Base-by-base conservation (phyloP, 2,888 invertebrate species). In the Augiades crinisus region DNA sequence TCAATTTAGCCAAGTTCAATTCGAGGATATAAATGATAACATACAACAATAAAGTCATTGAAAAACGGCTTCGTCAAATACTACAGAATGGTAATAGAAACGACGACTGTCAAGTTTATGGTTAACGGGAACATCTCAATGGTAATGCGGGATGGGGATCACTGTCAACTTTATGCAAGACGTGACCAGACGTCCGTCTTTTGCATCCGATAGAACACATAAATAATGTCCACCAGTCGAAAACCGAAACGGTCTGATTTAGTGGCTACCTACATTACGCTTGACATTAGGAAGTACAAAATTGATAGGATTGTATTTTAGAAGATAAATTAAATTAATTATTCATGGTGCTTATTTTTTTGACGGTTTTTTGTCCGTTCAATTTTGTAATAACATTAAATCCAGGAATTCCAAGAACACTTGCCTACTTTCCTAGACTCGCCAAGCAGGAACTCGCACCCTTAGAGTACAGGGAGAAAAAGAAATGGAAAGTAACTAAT, bases 61-160 rank as follows among this genome's bases (percentile, higher is more conserved):
- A 68, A 64, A 70, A 67, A 75, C 71, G 68, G 68, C 64, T 61
- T 59, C 36, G 54, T 57, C 46, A 56, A 62, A 64, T 64, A 62
- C 64, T 64, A 66, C 57, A 62, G 64, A 65, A 67, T 56, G 14
- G 33, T 49, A 49, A 49, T 49, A 49, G 41, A 41, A 34, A 34
- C 49, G 31, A 17, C 56, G 55, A 57, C 60, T 67, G 67, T 67
- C 69, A 69, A 64, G 62, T 66, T 64, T 68, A 45, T 58, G 57
- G 57, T 56, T 59, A 65, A 58, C 63, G 60, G 66, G 58, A 63
- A 66, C 67, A 64, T 62, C 62, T 63, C 63, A 62, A 67, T 63
- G 65, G 64, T 61, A 65, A 64, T 62, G 55, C 59, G 57, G 58
- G 61, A 60, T 61, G 61, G 63, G 54, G 60, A 65, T 64, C 64